phyloP scores from a whole-genome alignment of 1,140 invertebrate genomes.

The Batillaria attramentaria region DNA sequence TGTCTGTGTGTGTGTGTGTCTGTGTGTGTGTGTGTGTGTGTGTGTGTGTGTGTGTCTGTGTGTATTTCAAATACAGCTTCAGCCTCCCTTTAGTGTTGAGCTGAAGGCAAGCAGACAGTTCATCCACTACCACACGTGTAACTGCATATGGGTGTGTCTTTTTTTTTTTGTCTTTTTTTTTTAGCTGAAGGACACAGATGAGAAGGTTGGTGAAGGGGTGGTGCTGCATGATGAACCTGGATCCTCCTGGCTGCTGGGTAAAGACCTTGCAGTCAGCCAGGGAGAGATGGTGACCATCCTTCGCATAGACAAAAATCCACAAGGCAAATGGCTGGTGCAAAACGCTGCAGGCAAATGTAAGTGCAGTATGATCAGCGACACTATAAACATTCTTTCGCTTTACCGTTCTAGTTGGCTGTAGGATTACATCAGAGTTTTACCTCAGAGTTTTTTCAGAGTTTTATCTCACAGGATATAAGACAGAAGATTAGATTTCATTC shows the following conservation, averaged over 20 bases:
- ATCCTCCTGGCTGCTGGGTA: not conserved
- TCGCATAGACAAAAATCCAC: conserved; percentile 11
- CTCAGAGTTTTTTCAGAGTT: not conserved
- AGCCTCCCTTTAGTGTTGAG: too few relatives aligned
- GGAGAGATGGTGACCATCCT: conserved; percentile 22
- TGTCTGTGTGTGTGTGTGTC: not conserved
- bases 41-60: conserved; percentile 24
- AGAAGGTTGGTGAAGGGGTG: conserved; percentile 21
- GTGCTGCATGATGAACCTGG: not conserved
- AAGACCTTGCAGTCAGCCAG: conserved; percentile 9
- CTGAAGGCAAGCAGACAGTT: too few relatives aligned
- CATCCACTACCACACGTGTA: too few relatives aligned
- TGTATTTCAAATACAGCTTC: conserved; percentile 16
- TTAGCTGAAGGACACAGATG: not conserved
- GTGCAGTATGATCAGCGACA: not conserved
- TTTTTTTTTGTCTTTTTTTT: not conserved
- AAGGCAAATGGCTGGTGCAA: conserved; percentile 14
- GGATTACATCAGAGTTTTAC: not conserved
- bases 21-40: not conserved
- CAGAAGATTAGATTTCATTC: not conserved
- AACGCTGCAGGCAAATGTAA: conserved; percentile 2
- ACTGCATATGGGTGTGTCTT: not conserved
- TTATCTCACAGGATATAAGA: not conserved
- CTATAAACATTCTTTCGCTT: not conserved
- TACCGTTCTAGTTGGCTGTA: not conserved